A percentile compares a stretch with the other conserved stretches of the same genome.
Evolutionary conservation across 2,113 vertebrate genomes (phyloP).

Genomic region (Gallinago jamesoni): DNA sequence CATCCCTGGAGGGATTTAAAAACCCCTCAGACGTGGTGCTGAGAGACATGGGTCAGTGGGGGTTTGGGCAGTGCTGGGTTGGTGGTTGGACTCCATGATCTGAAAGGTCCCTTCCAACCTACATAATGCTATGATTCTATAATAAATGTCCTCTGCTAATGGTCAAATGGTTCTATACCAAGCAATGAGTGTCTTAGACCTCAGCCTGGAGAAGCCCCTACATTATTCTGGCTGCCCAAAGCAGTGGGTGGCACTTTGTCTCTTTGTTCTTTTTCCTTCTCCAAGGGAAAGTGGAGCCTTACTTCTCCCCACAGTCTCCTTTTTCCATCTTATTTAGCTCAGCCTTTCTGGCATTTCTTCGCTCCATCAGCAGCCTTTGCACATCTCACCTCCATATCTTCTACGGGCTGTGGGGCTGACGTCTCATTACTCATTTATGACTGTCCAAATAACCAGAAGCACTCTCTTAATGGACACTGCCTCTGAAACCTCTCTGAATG

Average conservation of each 20-base stretch:
- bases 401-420: neutral
- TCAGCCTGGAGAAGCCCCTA: neutral
- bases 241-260: neutral
- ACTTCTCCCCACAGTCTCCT: neutral
- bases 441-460: neutral
- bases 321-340: neutral
- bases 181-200: neutral
- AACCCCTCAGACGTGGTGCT: too few species aligned
- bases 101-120: too few species aligned
- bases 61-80: too few species aligned
- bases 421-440: neutral
- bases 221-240: neutral
- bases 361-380: neutral
- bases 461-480: neutral
- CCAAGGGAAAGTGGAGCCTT: neutral
- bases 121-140: too few species aligned
- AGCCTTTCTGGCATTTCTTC: neutral
- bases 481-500: neutral
- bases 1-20: too few species aligned
- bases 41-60: too few species aligned
- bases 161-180: neutral
- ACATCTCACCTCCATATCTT: fast-evolving
- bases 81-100: too few species aligned
- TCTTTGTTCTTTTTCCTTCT: neutral
- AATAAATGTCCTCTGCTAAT: neutral